These are phyloP conservation scores for Medauroidea extradentata DNA, from an alignment of 1,140 invertebrate species.

Conservation along the genomic window DNA sequence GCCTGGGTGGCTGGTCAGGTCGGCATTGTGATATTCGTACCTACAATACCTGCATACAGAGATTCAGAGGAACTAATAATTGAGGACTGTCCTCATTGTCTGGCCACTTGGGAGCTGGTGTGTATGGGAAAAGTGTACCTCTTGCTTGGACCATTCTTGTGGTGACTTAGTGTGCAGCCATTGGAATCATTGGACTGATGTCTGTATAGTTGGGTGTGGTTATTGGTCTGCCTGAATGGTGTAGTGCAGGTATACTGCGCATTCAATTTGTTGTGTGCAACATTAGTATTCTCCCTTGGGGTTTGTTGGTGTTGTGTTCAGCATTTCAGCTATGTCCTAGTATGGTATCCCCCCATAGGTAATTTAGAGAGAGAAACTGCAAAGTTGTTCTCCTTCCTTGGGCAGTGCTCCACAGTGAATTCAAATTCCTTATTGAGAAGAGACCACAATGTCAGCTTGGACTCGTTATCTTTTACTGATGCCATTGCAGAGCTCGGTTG, in stretches of 20 bases:
- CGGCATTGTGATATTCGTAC: conserved; percentile 19
- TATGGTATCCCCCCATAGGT: neutral
- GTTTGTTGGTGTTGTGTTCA: no score
- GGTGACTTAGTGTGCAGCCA: no score
- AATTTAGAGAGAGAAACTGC: neutral
- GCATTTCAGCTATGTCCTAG: no score
- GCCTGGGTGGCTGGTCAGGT: conserved; percentile 15
- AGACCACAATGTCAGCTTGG: conserved; percentile 31
- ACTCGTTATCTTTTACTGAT: conserved; percentile 14
- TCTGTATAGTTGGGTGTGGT: neutral
- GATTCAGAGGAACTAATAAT: conserved; percentile 8
- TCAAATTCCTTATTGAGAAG: conserved; percentile 27
- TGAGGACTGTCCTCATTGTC: neutral
- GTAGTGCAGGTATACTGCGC: no score
- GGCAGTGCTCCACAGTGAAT: conserved; percentile 25
- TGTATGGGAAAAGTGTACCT: neutral
- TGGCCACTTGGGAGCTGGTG: neutral
- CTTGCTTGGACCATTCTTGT: no score
- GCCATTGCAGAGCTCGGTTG: conserved; percentile 27
- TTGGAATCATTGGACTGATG: no score
- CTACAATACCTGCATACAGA: conserved; percentile 2
- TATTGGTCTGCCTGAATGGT: neutral
- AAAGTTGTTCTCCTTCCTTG: conserved; percentile 24
- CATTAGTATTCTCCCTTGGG: no score
- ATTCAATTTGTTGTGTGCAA: no score